These are phyloP conservation scores for Maccullochella peelii DNA, from an alignment of 2,113 vertebrate species.

Conservation along the genomic window DNA sequence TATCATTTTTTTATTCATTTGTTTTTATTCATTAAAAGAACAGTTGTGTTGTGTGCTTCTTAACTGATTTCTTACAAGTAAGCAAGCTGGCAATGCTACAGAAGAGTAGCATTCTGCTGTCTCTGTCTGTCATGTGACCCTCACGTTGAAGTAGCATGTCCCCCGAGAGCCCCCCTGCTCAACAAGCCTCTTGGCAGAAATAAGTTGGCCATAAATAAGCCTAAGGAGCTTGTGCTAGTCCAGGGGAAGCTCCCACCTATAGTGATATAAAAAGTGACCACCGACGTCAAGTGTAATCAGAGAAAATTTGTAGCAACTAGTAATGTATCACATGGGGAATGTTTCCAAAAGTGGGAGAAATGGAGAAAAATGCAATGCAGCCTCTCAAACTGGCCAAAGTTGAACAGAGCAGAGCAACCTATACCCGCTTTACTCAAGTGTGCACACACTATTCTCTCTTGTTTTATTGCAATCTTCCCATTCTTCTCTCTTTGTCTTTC, in stretches of 20 bases:
- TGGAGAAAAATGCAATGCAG: neutral
- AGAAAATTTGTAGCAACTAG: neutral
- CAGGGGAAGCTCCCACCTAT: neutral
- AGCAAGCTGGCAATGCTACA: neutral
- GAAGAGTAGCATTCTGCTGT: neutral
- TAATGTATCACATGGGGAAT: neutral
- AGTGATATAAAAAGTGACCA: neutral
- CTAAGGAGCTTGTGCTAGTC: neutral
- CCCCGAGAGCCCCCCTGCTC: neutral
- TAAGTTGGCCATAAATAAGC: neutral
- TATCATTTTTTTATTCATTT: neutral
- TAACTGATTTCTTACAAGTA: neutral
- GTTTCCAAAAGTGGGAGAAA: neutral
- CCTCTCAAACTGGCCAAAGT: neutral
- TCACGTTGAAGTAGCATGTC: neutral
- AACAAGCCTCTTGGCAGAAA: slow-evolving; percentile 4
- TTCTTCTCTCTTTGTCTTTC: neutral
- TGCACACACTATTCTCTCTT: neutral
- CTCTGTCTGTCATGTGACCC: neutral
- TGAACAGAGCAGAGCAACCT: neutral
- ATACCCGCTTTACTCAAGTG: neutral
- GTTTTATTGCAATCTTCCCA: neutral
- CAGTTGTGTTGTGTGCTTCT: neutral
- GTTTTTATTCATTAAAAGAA: neutral
- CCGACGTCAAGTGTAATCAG: neutral